These are phyloP conservation scores for Periophthalmus modestus DNA, from an alignment of 2,113 vertebrate species.

Conservation along the genomic window DNA sequence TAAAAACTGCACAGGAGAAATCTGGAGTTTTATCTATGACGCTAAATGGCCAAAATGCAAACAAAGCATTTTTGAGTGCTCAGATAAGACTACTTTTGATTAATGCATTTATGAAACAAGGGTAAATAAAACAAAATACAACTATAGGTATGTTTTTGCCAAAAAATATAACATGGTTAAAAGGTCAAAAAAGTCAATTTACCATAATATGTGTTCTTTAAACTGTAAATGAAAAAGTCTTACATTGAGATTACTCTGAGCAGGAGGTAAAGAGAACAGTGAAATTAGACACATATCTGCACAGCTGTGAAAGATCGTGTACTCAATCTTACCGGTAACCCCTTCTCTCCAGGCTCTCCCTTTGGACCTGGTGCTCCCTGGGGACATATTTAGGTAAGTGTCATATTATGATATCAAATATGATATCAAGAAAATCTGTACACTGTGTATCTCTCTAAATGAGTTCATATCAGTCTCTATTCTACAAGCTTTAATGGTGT, in stretches of 20 bases:
- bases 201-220: not conserved
- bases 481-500: not conserved
- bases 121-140: too few relatives aligned
- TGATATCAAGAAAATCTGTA: not conserved
- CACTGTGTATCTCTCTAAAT: too few relatives aligned
- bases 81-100: too few relatives aligned
- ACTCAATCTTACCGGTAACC: conserved; percentile 86
- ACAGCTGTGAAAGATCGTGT: conserved; percentile 19
- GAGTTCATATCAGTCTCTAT: not conserved
- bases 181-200: too few relatives aligned
- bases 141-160: too few relatives aligned
- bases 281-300: conserved; percentile 54
- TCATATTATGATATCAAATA: conserved; percentile 7
- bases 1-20: too few relatives aligned
- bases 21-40: too few relatives aligned
- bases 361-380: conserved; percentile 87
- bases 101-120: too few relatives aligned
- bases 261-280: conserved; percentile 60
- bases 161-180: too few relatives aligned
- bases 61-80: too few relatives aligned
- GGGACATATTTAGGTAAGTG: conserved; percentile 5
- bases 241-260: conserved; percentile 73
- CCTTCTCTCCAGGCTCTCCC: conserved; percentile 90
- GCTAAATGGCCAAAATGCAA: too few relatives aligned
- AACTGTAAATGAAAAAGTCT: conserved; percentile 61